Percentiles rank a stretch among this genome's conserved stretches.
Conservation (phyloP, 1,140 invertebrate genomes). For the Metopolophium dirhodum region DNA sequence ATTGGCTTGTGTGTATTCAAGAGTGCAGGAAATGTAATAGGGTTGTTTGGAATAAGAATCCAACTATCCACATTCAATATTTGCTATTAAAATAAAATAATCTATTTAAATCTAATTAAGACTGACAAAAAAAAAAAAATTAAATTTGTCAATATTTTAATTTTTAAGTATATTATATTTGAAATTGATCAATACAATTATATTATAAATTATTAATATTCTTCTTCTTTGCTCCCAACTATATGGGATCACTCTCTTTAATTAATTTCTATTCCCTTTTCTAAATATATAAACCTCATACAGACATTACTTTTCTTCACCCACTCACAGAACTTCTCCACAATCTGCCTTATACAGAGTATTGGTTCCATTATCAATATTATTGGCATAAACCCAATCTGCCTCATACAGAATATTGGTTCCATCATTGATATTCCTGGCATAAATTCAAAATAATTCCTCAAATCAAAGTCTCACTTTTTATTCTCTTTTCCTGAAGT, state of each 20-base stretch:
- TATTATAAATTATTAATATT: background rate
- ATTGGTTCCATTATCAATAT: background rate
- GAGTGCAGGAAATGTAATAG: conserved; percentile 58
- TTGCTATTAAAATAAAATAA: conserved; percentile 65
- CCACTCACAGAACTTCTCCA: too few species aligned
- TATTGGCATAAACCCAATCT: background rate
- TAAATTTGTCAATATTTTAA: too few species aligned
- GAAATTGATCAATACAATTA: background rate
- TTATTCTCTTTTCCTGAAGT: background rate
- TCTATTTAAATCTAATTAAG: conserved; percentile 61
- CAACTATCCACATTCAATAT: conserved; percentile 59
- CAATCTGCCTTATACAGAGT: background rate
- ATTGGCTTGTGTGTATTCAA: conserved; percentile 23
- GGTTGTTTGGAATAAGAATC: conserved; percentile 48
- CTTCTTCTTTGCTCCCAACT: background rate
- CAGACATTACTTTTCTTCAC: background rate
- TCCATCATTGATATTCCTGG: background rate
- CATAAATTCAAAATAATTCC: background rate
- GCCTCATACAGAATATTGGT: background rate
- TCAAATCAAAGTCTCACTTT: background rate
- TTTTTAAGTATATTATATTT: background rate
- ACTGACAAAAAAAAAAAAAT: background rate
- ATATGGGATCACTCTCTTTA: background rate
- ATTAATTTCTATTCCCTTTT: background rate
- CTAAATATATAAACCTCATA: too few species aligned